Conservation (phyloP, 2,888 invertebrate genomes). For the Callyntrura sp. region DNA sequence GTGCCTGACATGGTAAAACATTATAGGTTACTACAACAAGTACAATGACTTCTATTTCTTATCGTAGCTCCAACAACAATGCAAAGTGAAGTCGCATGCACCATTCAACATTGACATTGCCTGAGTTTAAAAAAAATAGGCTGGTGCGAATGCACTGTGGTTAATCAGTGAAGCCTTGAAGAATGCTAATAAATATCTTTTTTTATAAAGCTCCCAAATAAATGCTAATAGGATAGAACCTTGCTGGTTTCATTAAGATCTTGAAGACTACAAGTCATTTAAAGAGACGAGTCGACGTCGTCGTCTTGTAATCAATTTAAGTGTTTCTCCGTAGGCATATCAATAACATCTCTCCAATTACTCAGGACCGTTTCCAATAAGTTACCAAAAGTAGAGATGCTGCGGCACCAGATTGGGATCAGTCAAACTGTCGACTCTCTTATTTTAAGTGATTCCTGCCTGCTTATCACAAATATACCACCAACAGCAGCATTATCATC, state of each 20-base stretch:
- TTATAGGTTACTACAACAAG: background rate
- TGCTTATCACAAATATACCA: conserved; percentile 22
- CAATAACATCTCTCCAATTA: conserved; percentile 66
- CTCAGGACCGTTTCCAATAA: conserved; percentile 37
- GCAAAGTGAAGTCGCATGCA: conserved; percentile 18
- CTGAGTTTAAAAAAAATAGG: background rate
- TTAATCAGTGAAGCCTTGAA: conserved; percentile 38
- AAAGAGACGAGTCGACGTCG: background rate
- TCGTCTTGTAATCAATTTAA: conserved; percentile 59
- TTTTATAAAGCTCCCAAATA: conserved; percentile 32
- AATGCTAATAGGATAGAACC: conserved; percentile 50
- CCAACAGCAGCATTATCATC: background rate
- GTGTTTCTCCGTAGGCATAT: conserved; percentile 65
- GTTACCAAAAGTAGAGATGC: conserved; percentile 47
- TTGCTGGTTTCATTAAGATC: conserved; percentile 49
- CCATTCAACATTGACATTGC: conserved; percentile 12
- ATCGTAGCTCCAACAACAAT: conserved; percentile 16
- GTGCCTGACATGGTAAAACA: background rate
- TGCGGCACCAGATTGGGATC: conserved; percentile 31
- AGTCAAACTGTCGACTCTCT: conserved; percentile 30
- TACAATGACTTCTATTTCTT: conserved; percentile 39
- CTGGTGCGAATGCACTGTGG: conserved; percentile 28
- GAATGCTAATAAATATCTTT: conserved; percentile 36
- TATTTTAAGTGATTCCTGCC: conserved; percentile 31
- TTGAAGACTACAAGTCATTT: conserved; percentile 9